Percentiles rank a stretch among this genome's conserved stretches.
These are phyloP conservation scores for Agrilus mali DNA, from an alignment of 2,888 invertebrate genomes.

Conservation along the genomic window DNA sequence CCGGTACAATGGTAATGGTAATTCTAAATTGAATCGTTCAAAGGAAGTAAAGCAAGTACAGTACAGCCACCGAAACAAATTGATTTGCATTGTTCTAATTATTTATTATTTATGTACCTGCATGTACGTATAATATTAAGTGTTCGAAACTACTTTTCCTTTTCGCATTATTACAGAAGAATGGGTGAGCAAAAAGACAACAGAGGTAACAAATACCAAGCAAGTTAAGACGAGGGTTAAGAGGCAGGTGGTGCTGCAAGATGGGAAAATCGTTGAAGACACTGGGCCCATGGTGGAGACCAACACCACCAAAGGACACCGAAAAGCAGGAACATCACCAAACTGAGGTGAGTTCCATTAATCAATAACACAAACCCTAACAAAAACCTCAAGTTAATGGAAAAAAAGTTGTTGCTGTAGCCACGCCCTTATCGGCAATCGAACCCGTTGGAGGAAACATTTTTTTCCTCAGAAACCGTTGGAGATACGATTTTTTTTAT, in stretches of 20 bases:
- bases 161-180: slow-evolving; percentile 59
- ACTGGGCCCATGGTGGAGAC: slow-evolving; percentile 84
- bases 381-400: too few species aligned
- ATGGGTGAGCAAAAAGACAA: slow-evolving; percentile 85
- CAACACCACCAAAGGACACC: slow-evolving; percentile 80
- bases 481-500: too few species aligned
- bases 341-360: slow-evolving; percentile 53
- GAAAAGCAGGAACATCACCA: slow-evolving; percentile 82
- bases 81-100: too few species aligned
- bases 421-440: too few species aligned
- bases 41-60: too few species aligned
- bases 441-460: too few species aligned
- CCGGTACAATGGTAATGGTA: not conserved
- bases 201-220: slow-evolving; percentile 77
- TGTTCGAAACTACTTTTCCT: slow-evolving; percentile 10
- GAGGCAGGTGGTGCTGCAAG: slow-evolving; percentile 77
- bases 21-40: not conserved
- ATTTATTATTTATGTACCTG: not conserved
- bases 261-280: slow-evolving; percentile 81
- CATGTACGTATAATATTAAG: too few species aligned
- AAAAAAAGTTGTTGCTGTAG: too few species aligned
- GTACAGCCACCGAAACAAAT: not conserved
- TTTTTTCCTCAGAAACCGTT: too few species aligned
- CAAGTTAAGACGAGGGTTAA: slow-evolving; percentile 87
- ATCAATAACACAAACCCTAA: too few species aligned